Evolutionary conservation across 2,797 vertebrate species (phyloP).

Genomic region (Diglossa cyanea): DNA sequence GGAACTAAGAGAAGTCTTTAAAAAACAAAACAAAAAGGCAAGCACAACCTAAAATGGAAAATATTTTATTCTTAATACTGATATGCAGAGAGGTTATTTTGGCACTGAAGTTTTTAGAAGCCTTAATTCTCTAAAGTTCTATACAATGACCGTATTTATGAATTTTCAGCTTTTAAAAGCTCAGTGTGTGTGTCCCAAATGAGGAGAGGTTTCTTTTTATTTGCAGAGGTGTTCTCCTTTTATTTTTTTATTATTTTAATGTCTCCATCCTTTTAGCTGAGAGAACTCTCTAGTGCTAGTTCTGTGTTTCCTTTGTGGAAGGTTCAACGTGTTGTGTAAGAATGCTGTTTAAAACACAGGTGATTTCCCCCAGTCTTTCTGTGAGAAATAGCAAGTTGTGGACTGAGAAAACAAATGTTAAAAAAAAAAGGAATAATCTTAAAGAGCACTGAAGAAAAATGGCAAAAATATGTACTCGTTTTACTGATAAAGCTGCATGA

Average conservation of each 20-base stretch:
- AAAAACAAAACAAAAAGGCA: slow-evolving; percentile 14
- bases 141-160: slow-evolving; percentile 51
- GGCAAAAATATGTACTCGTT: background rate
- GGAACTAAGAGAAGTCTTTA: slow-evolving; percentile 65
- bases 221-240: slow-evolving; percentile 38
- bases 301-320: slow-evolving; percentile 33
- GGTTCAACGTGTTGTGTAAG: background rate
- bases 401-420: slow-evolving; percentile 23
- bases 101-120: slow-evolving; percentile 75
- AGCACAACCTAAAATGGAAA: slow-evolving; percentile 76
- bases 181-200: slow-evolving; percentile 48
- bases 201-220: slow-evolving; percentile 60
- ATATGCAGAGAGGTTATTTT: slow-evolving; percentile 74
- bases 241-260: slow-evolving; percentile 39
- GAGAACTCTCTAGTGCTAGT: slow-evolving; percentile 36
- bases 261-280: slow-evolving; percentile 13
- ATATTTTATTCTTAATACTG: slow-evolving; percentile 69
- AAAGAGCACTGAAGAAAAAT: slow-evolving; percentile 46
- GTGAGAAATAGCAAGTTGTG: background rate
- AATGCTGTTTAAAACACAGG: background rate
- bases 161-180: slow-evolving; percentile 64
- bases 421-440: background rate
- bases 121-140: slow-evolving; percentile 75
- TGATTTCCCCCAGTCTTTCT: background rate
- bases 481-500: slow-evolving; percentile 47